Evolutionary conservation across 53 echinoderm and acorn worm genomes (phyloP).

Genomic region (Holothuria leucospilota): DNA sequence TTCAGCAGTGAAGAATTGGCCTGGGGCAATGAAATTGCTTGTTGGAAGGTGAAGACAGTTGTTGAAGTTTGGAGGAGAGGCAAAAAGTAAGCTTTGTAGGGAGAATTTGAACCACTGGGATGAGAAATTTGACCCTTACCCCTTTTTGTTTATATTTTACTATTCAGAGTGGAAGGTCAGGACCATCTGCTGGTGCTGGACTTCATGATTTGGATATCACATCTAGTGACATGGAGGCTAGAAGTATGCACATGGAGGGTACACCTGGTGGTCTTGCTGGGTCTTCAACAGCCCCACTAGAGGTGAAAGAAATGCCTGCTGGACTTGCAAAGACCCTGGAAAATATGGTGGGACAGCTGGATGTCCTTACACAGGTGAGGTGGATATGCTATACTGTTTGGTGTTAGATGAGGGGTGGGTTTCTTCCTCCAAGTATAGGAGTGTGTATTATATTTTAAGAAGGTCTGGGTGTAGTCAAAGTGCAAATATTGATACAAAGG

Average conservation of each 20-base stretch:
- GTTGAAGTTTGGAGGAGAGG: too few relatives aligned
- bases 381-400: too few relatives aligned
- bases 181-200: constrained; percentile 41
- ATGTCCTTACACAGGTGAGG: constrained; percentile 95
- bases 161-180: background rate
- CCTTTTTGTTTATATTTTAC: background rate
- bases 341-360: constrained; percentile 91
- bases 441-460: too few relatives aligned
- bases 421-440: background rate
- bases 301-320: constrained; percentile 94
- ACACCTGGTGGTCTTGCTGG: background rate
- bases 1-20: too few relatives aligned
- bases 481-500: too few relatives aligned
- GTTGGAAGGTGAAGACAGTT: too few relatives aligned
- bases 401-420: background rate
- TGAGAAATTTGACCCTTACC: background rate
- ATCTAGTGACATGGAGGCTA: constrained; percentile 83
- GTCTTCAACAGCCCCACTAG: constrained; percentile 77
- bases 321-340: constrained; percentile 95
- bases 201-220: constrained; percentile 81
- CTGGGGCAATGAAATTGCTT: too few relatives aligned
- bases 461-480: too few relatives aligned
- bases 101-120: too few relatives aligned
- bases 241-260: constrained; percentile 56
- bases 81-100: too few relatives aligned